Conservation (phyloP, 2,113 vertebrate genomes). For the Catagonus wagneri region DNA sequence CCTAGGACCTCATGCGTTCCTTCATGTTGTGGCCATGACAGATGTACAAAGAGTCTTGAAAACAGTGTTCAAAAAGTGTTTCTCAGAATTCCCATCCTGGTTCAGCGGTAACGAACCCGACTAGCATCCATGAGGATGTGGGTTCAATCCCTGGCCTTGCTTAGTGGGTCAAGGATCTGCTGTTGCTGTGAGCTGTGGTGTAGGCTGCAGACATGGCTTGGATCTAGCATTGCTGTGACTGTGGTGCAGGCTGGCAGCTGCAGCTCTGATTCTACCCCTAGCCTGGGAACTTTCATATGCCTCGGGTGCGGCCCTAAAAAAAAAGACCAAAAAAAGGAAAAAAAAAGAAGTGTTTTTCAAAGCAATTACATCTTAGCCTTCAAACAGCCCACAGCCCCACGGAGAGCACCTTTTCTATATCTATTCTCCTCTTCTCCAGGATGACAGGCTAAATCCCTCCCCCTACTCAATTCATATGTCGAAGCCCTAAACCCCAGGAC, state of each 20-base stretch:
- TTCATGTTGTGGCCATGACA: neutral
- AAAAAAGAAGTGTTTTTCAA: neutral
- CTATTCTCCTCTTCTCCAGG: neutral
- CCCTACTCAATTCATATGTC: neutral
- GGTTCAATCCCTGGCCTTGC: too few relatives aligned
- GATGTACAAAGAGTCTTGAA: neutral
- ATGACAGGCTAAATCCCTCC: neutral
- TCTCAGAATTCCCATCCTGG: neutral
- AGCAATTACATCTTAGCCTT: neutral
- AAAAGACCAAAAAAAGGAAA: too few relatives aligned
- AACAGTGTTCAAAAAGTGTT: neutral
- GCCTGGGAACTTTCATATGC: too few relatives aligned
- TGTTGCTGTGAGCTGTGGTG: too few relatives aligned
- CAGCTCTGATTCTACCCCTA: too few relatives aligned
- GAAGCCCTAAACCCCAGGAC: neutral
- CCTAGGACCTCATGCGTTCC: neutral
- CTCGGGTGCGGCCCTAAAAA: too few relatives aligned
- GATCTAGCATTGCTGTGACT: too few relatives aligned
- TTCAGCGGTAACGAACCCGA: too few relatives aligned
- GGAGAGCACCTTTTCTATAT: neutral
- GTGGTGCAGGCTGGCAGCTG: too few relatives aligned
- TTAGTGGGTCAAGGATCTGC: too few relatives aligned
- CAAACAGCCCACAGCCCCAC: neutral
- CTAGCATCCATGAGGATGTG: too few relatives aligned
- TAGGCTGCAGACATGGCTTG: too few relatives aligned